These are phyloP conservation scores for Tupaia tana DNA, from an alignment of 2,113 vertebrate species.

Conservation along the genomic window DNA sequence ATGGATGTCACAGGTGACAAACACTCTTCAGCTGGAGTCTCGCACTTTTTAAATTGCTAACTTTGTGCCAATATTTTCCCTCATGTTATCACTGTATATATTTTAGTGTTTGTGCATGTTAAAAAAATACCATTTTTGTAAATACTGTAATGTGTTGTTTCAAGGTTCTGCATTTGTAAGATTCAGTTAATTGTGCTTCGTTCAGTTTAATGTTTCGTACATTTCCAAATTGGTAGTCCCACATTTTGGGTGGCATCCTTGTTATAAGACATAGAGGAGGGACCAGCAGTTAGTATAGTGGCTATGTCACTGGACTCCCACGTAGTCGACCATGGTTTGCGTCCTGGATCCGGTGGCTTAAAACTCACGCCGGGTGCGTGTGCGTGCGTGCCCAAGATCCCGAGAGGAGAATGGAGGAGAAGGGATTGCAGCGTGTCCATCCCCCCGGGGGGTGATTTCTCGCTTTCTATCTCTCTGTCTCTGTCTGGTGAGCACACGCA, in stretches of 20 bases:
- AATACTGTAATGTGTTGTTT: background rate
- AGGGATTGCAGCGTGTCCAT: too few species aligned
- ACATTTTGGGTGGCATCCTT: background rate
- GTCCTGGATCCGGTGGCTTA: too few species aligned
- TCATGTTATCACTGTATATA: background rate
- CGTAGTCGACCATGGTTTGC: too few species aligned
- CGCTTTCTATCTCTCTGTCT: too few species aligned
- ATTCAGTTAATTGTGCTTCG: background rate
- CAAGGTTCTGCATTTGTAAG: background rate
- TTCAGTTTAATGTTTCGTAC: background rate
- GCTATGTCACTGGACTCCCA: too few species aligned
- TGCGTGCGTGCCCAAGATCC: too few species aligned
- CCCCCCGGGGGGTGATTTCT: too few species aligned
- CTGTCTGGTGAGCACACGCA: too few species aligned
- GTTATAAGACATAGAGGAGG: background rate
- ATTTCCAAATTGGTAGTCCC: background rate
- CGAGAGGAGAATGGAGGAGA: too few species aligned
- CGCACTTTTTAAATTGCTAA: background rate
- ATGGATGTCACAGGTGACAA: background rate
- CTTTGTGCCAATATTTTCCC: background rate
- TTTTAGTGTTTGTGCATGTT: background rate
- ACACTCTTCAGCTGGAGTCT: background rate
- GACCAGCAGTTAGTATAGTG: too few species aligned
- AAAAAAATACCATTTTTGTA: background rate
- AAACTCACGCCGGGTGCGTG: too few species aligned